Percentiles rank a stretch among this genome's conserved stretches.
Conservation (phyloP, 2,888 invertebrate species). For the Yponomeuta plumbellus region DNA sequence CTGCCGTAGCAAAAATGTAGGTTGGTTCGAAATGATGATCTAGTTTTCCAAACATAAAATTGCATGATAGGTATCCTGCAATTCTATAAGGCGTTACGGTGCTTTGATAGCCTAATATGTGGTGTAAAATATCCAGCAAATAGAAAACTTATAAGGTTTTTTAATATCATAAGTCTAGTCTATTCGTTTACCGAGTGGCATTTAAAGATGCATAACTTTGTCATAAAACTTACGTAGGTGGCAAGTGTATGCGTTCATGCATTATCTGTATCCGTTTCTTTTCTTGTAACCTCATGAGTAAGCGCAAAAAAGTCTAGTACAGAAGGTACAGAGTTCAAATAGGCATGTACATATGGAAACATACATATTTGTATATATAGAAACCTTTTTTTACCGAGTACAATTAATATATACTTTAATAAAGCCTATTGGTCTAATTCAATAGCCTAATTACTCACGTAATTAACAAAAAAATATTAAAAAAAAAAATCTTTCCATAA, state of each 20-base stretch:
- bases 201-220: neutral
- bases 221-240: neutral
- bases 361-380: too few species aligned
- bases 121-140: neutral
- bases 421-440: too few species aligned
- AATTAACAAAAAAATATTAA: too few species aligned
- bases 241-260: slow-evolving; percentile 6
- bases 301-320: neutral
- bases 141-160: neutral
- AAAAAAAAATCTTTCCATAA: too few species aligned
- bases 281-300: neutral
- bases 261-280: slow-evolving; percentile 22
- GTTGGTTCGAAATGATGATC: too few species aligned
- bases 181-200: neutral
- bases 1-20: too few species aligned
- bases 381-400: too few species aligned
- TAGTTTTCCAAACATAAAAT: neutral
- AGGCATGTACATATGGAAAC: too few species aligned
- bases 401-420: too few species aligned
- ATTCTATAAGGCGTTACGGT: neutral
- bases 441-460: too few species aligned
- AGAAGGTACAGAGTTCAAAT: neutral
- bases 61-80: neutral
- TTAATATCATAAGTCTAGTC: too few species aligned
- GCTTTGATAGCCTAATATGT: neutral